Base-by-base conservation (phyloP, 2,888 invertebrate genomes). In the Nomada hirtipes region DNA sequence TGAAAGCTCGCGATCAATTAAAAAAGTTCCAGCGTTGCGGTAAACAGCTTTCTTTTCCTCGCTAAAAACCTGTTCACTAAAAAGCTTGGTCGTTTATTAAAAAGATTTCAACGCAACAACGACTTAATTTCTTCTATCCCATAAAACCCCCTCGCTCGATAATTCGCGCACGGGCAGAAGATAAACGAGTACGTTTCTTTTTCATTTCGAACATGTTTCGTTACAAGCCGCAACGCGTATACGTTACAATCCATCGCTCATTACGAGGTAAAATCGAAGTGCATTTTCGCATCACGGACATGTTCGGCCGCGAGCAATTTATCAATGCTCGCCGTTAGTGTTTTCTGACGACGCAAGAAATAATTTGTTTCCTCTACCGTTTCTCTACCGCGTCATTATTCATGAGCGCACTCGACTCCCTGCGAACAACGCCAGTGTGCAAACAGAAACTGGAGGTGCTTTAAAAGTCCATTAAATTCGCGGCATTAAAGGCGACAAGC, bases 1-100 rank as follows among this genome's bases (percentile, higher is more conserved):
- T 29, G 57, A 63, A 70, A 76, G 26, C 64, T 26, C 26, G 3
- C 23, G 42, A 57, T 74, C 60, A n/a, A 68, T 68, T 68, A 59
- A 74, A 64, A 65, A 59, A 59, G 15, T 65, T 63, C 15, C 64
- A 47, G 42, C 74, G 64, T 55, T 44, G 23, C 15, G 20, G 44
- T 26, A 72, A 72, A 65, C 73, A 59, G 57, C 59, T 50, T 47
- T 65, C 55, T 4, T 65, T 65, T 36, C 20, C 20, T 9, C n/a
- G 11, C 0, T n/a, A 10, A 23, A 63, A 42, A 11, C 36, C 1
- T 20, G 50, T 50, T 18, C n/a, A 11, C 47, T 26, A 36, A 60
- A 36, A 60, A 71, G 36, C 23, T 15, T 26, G 2, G 18, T 1
- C 53, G 15, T n/a, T 69, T 15, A 47, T 29, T 47, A n/a, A 72